phyloP scores from a whole-genome alignment of 2,797 vertebrate species.

The Tokudaia muenninki region DNA sequence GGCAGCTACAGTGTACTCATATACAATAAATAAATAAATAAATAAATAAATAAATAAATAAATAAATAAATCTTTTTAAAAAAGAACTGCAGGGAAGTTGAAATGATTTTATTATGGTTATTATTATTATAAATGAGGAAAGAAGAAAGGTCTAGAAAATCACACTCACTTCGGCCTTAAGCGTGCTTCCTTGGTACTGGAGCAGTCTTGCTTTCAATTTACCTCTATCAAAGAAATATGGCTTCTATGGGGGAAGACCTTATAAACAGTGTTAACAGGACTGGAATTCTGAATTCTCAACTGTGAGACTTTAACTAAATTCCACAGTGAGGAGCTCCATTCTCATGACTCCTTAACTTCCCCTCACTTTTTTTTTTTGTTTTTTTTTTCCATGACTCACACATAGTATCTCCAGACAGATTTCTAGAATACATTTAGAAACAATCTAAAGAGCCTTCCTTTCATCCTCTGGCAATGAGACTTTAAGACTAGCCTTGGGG shows the following conservation, averaged over 20 bases:
- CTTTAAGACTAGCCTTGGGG: not conserved
- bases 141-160: not conserved
- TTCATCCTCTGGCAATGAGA: not conserved
- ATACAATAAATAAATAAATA: too few species aligned
- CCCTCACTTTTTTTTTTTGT: too few species aligned
- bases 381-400: not conserved
- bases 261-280: not conserved
- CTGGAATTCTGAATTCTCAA: not conserved
- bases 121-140: not conserved
- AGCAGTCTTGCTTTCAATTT: not conserved
- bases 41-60: too few species aligned
- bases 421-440: not conserved
- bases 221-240: not conserved
- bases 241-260: not conserved
- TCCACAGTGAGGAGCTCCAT: not conserved
- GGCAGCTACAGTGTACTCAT: too few species aligned
- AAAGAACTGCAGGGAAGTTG: not conserved
- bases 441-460: not conserved
- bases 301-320: not conserved
- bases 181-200: not conserved
- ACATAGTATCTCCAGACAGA: not conserved
- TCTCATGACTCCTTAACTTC: not conserved
- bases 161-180: not conserved
- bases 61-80: too few species aligned
- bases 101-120: not conserved